Percentiles rank a stretch among this genome's conserved stretches.
These are phyloP conservation scores for Ctena decussata DNA, from an alignment of 2,888 invertebrate genomes.

Conservation along the genomic window DNA sequence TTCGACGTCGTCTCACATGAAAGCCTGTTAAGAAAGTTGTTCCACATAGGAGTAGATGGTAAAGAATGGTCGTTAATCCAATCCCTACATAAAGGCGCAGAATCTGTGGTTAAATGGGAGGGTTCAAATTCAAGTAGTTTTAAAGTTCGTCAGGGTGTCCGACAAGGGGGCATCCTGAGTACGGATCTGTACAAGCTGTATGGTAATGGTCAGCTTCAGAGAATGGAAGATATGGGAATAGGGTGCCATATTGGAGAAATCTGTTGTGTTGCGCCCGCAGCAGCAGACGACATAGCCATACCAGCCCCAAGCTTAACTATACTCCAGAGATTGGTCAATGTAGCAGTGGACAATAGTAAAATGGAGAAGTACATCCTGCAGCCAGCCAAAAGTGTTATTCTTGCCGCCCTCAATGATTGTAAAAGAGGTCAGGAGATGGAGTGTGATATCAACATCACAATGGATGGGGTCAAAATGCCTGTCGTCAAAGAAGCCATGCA, in stretches of 20 bases:
- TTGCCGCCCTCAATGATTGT: neutral
- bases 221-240: neutral
- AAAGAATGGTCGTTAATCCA: neutral
- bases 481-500: neutral
- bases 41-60: neutral
- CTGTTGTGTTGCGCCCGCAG: neutral
- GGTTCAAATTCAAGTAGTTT: neutral
- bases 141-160: neutral
- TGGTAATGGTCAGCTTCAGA: slow-evolving; percentile 2
- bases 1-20: neutral
- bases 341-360: neutral
- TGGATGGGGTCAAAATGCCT: neutral
- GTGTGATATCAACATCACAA: neutral
- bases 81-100: neutral
- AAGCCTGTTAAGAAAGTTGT: neutral
- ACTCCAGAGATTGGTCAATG: neutral
- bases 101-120: neutral
- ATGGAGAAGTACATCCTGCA: neutral
- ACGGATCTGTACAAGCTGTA: neutral
- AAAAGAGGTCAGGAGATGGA: neutral
- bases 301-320: neutral
- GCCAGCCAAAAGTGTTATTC: neutral
- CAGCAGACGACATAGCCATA: neutral
- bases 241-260: neutral
- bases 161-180: neutral